Evolutionary conservation across 2,797 vertebrate genomes (phyloP), one percentile per base, ranked within the genome.

Genomic region (Spinus olivaceus): DNA sequence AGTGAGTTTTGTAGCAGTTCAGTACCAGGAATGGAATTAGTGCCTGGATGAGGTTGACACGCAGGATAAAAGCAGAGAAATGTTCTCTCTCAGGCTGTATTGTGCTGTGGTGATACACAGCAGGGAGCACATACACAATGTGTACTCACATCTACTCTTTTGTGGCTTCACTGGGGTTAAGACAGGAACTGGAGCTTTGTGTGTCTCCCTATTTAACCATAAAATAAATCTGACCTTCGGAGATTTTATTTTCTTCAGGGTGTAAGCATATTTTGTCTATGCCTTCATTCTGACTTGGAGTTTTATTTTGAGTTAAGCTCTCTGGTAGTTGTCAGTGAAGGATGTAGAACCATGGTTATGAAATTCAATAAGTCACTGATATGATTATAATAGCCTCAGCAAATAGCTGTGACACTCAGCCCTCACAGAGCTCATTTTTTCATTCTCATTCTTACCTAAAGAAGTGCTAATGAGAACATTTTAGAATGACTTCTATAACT

Each of bases 221-320:
- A 41, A 88, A 83, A 46, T 57, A 70, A 69, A 47, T 57, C 71
- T 73, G 87, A 83, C 85, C 69, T 91, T 77, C 14, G 7, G 64
- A 53, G 79, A 35, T 63, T 51, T 76, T 91, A 35, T 76, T 71
- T 93, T 74, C 71, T 66, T 59, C 47, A 33, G 12, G 60, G 59
- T 57, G 14, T 84, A 80, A 94, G 79, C 57, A 41, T 47, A n/a
- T 61, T 71, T 30, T 60, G 42, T 50, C 46, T 30, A 0, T 57
- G 46, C 61, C 69, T 94, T 90, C 49, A 23, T 78, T 50, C 57
- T n/a, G 23, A 30, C 28, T 60, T 60, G 69, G 90, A 49, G 39
- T 95, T 92, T 91, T 93, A 69, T 87, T 90, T 81, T 78, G 57
- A 83, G 85, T 73, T 86, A 50, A 85, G 65, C 35, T 76, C 61